Percentiles rank a stretch among this genome's conserved stretches.
phyloP scores from a whole-genome alignment of 1,140 invertebrate species.

The Venustaconcha ellipsiformis region DNA sequence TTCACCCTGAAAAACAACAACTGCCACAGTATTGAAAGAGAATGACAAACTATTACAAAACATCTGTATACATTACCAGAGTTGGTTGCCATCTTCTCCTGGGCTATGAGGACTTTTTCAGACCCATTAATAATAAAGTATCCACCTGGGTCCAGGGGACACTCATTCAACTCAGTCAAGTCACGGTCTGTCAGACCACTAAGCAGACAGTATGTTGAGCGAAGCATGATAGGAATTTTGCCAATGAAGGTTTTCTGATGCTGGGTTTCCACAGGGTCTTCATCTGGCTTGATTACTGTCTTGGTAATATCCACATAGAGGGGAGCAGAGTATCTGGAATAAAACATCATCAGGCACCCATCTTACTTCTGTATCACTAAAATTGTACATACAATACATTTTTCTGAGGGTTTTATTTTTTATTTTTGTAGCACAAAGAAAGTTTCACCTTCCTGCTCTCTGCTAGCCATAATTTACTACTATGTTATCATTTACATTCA shows the following conservation, averaged over 20 bases:
- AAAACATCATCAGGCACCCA: constrained; percentile 1
- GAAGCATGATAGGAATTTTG: constrained; percentile 99
- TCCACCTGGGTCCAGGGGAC: constrained; percentile 92
- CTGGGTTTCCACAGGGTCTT: constrained; percentile 92
- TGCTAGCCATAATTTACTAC: background rate
- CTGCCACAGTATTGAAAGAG: too few relatives aligned
- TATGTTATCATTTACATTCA: background rate
- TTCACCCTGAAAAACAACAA: too few relatives aligned
- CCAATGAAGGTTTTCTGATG: constrained; percentile 99
- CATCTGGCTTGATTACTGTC: constrained; percentile 89
- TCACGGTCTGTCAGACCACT: constrained; percentile 96
- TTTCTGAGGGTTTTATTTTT: background rate
- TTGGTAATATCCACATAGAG: constrained; percentile 99
- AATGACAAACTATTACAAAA: too few relatives aligned
- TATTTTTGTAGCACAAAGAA: background rate
- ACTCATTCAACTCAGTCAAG: constrained; percentile 98
- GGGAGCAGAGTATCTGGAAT: constrained; percentile 91
- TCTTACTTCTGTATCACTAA: background rate
- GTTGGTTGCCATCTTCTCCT: constrained; percentile 99
- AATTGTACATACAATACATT: background rate
- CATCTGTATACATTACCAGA: constrained; percentile 71
- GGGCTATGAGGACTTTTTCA: constrained; percentile 88
- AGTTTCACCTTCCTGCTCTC: background rate
- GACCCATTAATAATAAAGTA: constrained; percentile 71
- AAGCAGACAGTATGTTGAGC: constrained; percentile 96